Percentiles rank a stretch among this genome's conserved stretches.
These are phyloP conservation scores for Xylota segnis DNA, from an alignment of 2,888 invertebrate genomes.

Conservation along the genomic window DNA sequence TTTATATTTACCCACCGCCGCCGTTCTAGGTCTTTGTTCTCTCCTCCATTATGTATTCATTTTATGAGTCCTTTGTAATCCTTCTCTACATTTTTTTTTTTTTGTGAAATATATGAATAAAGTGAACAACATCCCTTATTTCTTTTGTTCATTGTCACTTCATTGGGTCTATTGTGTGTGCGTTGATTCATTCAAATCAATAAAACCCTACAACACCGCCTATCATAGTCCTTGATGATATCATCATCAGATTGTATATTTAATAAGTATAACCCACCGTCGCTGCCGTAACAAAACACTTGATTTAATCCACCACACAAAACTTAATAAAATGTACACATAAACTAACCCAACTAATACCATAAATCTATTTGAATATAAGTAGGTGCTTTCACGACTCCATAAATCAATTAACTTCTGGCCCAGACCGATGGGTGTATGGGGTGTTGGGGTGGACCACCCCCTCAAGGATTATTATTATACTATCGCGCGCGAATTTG, in stretches of 20 bases:
- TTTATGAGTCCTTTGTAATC: slow-evolving; percentile 23
- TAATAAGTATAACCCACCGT: neutral
- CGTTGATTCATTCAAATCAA: slow-evolving; percentile 28
- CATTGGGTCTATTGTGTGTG: slow-evolving; percentile 47
- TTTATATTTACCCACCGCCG: slow-evolving; percentile 11
- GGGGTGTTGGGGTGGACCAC: slow-evolving; percentile 4
- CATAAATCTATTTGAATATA: slow-evolving; percentile 69
- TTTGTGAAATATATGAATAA: slow-evolving; percentile 24
- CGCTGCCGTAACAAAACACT: slow-evolving; percentile 20
- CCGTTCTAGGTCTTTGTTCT: neutral
- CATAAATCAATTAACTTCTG: slow-evolving; percentile 71
- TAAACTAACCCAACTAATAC: slow-evolving; percentile 61
- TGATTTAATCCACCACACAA: slow-evolving; percentile 43
- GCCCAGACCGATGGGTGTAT: slow-evolving; percentile 17
- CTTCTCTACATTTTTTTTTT: slow-evolving; percentile 14
- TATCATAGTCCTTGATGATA: slow-evolving; percentile 58
- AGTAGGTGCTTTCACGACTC: slow-evolving; percentile 73
- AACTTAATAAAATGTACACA: slow-evolving; percentile 60
- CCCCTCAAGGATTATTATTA: slow-evolving; percentile 44
- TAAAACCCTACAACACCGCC: neutral
- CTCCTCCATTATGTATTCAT: slow-evolving; percentile 14
- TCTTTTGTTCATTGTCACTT: slow-evolving; percentile 59
- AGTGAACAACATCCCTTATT: neutral
- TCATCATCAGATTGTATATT: slow-evolving; percentile 55
- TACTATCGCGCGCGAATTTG: slow-evolving; percentile 42